phyloP scores from a whole-genome alignment of 2,797 vertebrate species.

The Garrulus glandarius region DNA sequence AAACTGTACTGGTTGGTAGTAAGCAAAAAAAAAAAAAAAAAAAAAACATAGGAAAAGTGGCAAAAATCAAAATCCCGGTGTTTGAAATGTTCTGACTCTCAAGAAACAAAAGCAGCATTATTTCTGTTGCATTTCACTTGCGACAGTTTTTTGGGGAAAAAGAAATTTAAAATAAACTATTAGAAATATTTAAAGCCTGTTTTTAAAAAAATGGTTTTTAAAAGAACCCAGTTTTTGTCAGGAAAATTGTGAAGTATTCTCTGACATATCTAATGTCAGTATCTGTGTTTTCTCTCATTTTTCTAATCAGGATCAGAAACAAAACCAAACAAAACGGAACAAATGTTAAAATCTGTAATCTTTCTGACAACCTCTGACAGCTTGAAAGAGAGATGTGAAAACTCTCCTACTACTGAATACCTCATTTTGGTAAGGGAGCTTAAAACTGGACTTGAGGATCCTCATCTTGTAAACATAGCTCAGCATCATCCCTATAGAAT shows the following conservation, averaged over 20 bases:
- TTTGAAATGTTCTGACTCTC: not conserved
- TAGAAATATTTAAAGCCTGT: not conserved
- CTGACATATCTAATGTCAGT: not conserved
- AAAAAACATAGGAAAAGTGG: not conserved
- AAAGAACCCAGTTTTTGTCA: not conserved
- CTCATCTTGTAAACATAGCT: not conserved
- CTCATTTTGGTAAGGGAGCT: not conserved
- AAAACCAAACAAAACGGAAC: constrained; percentile 17
- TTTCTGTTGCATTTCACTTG: not conserved
- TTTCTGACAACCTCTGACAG: constrained; percentile 15
- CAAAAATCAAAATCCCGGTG: not conserved
- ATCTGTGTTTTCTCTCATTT: not conserved
- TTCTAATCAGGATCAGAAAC: constrained; percentile 29
- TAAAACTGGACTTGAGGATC: not conserved
- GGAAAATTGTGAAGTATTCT: not conserved
- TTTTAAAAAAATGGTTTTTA: not conserved
- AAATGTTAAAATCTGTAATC: constrained; percentile 40
- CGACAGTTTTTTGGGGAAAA: accelerated
- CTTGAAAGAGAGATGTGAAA: not conserved
- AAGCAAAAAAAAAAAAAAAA: not conserved
- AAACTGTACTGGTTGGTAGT: not conserved
- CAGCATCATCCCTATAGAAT: not conserved
- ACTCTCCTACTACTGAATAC: not conserved
- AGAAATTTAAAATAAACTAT: not conserved
- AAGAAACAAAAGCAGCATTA: not conserved